These are phyloP conservation scores for Heliothis virescens DNA, from an alignment of 1,140 invertebrate species.

Conservation along the genomic window DNA sequence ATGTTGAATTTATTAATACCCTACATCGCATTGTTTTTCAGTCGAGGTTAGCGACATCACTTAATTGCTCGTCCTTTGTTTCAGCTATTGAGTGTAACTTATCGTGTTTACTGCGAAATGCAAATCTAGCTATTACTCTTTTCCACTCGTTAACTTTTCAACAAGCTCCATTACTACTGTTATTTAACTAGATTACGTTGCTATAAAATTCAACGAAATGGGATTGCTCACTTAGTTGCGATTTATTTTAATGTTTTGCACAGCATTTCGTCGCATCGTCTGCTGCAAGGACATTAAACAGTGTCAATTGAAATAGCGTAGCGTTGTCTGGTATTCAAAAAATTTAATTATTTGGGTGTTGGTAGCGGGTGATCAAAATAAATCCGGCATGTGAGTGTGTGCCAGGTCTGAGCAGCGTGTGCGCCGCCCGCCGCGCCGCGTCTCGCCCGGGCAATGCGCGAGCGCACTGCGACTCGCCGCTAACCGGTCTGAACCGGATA, in stretches of 20 bases:
- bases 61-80: conserved; percentile 5
- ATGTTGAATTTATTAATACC: conserved; percentile 84
- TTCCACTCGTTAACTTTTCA: conserved; percentile 11
- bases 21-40: conserved; percentile 70
- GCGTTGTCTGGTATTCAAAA: conserved; percentile 76
- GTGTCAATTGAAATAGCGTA: conserved; percentile 67
- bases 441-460: conserved; percentile 44
- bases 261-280: conserved; percentile 9
- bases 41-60: conserved; percentile 62
- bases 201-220: conserved; percentile 7
- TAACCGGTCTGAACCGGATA: conserved; percentile 31
- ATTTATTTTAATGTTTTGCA: neutral
- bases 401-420: conserved; percentile 66
- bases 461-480: neutral
- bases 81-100: neutral
- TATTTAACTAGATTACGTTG: neutral
- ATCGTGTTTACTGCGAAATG: conserved; percentile 9
- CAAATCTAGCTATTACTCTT: neutral
- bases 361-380: conserved; percentile 69
- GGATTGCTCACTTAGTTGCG: neutral
- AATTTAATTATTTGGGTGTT: conserved; percentile 77
- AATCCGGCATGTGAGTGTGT: conserved; percentile 65
- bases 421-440: conserved; percentile 14
- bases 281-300: conserved; percentile 24
- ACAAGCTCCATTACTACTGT: neutral